Evolutionary conservation across 2,797 vertebrate genomes (phyloP).

Genomic region (Clarias pachynema): DNA sequence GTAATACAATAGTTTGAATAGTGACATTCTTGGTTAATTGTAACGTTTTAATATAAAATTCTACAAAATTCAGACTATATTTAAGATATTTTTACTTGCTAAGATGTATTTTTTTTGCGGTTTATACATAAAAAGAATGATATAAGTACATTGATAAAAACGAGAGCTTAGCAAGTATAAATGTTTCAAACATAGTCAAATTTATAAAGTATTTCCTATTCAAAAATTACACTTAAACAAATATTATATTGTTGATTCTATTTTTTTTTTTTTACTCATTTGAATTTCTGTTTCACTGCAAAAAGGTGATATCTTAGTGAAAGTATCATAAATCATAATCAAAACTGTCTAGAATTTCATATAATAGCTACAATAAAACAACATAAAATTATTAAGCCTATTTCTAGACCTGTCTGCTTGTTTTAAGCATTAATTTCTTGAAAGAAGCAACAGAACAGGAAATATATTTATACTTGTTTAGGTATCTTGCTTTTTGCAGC

Average conservation of each 20-base stretch:
- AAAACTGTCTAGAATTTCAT: too few species aligned
- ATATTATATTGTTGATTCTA: neutral
- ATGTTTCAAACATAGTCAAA: neutral
- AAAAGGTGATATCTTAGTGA: too few species aligned
- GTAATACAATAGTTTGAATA: neutral
- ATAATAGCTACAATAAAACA: too few species aligned
- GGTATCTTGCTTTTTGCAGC: too few species aligned
- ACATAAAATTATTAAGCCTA: too few species aligned
- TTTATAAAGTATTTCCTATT: neutral
- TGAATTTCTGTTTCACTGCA: neutral
- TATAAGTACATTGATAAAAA: neutral
- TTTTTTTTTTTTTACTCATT: neutral
- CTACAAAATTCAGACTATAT: neutral
- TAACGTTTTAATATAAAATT: neutral
- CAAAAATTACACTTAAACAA: neutral
- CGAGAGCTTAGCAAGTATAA: neutral
- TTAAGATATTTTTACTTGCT: neutral
- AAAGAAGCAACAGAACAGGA: too few species aligned
- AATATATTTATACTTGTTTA: too few species aligned
- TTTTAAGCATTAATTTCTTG: too few species aligned
- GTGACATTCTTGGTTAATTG: neutral
- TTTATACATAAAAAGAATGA: neutral
- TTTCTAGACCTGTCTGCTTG: too few species aligned
- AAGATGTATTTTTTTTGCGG: neutral
- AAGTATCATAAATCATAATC: too few species aligned